These are phyloP conservation scores for Meteorus sp. DNA, from an alignment of 1,140 invertebrate species.

Conservation along the genomic window DNA sequence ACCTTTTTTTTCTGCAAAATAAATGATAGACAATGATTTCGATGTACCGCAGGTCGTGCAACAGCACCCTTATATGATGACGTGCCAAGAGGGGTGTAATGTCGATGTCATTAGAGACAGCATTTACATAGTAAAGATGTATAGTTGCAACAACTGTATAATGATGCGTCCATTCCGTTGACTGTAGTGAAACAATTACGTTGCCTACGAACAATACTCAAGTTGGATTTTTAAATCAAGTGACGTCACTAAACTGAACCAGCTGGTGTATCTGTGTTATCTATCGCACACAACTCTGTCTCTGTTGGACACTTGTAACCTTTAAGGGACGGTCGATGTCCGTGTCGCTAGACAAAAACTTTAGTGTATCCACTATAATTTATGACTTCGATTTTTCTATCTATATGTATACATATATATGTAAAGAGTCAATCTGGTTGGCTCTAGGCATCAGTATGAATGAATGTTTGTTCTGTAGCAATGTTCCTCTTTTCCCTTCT, in stretches of 20 bases:
- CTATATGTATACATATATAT: no score
- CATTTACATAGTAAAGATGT: no score
- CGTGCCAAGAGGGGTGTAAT: constrained; percentile 17
- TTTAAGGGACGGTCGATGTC: constrained; percentile 44
- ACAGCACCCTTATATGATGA: constrained; percentile 23
- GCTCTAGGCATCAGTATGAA: background rate
- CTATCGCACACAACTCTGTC: background rate
- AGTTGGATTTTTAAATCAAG: constrained; percentile 22
- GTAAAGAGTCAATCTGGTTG: background rate
- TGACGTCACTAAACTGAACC: constrained; percentile 20
- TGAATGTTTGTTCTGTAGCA: background rate
- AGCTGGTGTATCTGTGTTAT: constrained; percentile 13
- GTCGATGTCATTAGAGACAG: constrained; percentile 14
- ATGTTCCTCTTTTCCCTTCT: background rate
- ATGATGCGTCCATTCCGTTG: constrained; percentile 23
- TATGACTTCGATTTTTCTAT: constrained; percentile 16
- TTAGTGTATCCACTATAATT: constrained; percentile 36
- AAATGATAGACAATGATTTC: no score
- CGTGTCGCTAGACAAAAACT: constrained; percentile 40
- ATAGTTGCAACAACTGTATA: no score
- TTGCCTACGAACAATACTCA: constrained; percentile 11
- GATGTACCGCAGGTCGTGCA: constrained; percentile 3
- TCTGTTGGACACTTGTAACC: constrained; percentile 42
- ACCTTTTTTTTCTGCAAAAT: no score
- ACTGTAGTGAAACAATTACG: constrained; percentile 12